phyloP scores from a whole-genome alignment of 2,113 vertebrate species.

The Pterocles gutturalis region DNA sequence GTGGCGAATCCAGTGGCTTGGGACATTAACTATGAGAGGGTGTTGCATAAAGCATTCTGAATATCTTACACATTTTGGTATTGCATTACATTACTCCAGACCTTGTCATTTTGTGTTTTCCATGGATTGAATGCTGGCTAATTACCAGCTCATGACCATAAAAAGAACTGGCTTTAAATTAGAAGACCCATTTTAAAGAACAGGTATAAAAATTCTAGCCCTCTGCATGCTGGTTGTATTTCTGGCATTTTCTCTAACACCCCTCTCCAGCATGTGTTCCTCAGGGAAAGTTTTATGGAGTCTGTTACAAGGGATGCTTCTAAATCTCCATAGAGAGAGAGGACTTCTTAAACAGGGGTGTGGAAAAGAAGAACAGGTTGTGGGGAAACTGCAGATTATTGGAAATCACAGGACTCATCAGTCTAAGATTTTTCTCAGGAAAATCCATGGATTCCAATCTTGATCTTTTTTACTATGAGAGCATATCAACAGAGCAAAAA shows the following conservation, averaged over 20 bases:
- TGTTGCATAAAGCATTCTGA: not conserved
- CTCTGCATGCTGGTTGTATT: fast-evolving
- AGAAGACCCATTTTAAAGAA: not conserved
- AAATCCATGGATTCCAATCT: not conserved
- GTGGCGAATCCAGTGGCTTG: not conserved
- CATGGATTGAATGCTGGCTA: not conserved
- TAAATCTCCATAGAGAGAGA: not conserved
- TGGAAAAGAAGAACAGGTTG: not conserved
- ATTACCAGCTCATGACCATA: not conserved
- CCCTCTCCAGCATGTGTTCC: not conserved
- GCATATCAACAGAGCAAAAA: not conserved
- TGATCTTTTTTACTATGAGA: not conserved
- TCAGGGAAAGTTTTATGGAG: not conserved
- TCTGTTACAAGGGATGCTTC: not conserved
- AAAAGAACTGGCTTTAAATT: not conserved
- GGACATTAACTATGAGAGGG: not conserved
- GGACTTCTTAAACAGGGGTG: not conserved
- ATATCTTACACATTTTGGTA: not conserved
- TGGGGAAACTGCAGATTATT: not conserved
- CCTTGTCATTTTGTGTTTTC: not conserved
- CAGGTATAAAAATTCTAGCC: not conserved
- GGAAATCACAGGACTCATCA: not conserved
- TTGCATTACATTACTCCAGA: not conserved
- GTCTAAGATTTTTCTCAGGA: not conserved
- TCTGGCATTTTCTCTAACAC: not conserved